phyloP scores from a whole-genome alignment of 2,888 invertebrate genomes.

The Acleris cristana region DNA sequence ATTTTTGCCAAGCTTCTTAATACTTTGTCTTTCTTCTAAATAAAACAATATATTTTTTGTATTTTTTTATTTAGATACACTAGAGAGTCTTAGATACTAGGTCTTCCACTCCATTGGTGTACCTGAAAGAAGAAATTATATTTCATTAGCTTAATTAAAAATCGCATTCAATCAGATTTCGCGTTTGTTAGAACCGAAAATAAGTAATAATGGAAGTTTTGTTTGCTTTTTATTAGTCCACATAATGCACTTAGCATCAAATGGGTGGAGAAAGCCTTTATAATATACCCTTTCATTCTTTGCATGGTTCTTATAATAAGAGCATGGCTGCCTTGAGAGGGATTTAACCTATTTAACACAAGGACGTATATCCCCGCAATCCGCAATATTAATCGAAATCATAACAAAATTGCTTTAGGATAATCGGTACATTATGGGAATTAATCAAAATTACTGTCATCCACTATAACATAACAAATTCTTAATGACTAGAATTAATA shows the following conservation, averaged over 20 bases:
- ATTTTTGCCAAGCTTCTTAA: not conserved
- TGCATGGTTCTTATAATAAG: conserved; percentile 65
- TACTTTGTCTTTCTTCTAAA: not conserved
- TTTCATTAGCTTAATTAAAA: no score
- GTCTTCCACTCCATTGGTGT: conserved; percentile 58
- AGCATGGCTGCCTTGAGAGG: conserved; percentile 77
- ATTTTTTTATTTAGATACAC: conserved; percentile 75
- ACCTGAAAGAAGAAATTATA: conserved; percentile 62
- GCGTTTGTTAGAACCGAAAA: not conserved
- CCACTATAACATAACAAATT: no score
- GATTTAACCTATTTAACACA: conserved; percentile 33
- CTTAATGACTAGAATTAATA: no score
- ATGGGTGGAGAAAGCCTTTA: conserved; percentile 73
- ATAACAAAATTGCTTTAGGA: no score
- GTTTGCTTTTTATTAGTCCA: conserved; percentile 69
- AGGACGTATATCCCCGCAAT: not conserved
- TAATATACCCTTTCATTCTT: conserved; percentile 76
- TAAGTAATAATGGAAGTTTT: not conserved
- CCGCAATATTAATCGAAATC: no score
- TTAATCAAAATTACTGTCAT: no score
- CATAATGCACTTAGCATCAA: conserved; percentile 48
- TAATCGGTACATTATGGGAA: no score
- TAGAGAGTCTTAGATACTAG: conserved; percentile 53
- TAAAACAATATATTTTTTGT: conserved; percentile 40
- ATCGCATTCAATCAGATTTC: not conserved